Percentiles rank a stretch among this genome's conserved stretches.
phyloP scores from a whole-genome alignment of 2,113 vertebrate species.

The Sula dactylatra region DNA sequence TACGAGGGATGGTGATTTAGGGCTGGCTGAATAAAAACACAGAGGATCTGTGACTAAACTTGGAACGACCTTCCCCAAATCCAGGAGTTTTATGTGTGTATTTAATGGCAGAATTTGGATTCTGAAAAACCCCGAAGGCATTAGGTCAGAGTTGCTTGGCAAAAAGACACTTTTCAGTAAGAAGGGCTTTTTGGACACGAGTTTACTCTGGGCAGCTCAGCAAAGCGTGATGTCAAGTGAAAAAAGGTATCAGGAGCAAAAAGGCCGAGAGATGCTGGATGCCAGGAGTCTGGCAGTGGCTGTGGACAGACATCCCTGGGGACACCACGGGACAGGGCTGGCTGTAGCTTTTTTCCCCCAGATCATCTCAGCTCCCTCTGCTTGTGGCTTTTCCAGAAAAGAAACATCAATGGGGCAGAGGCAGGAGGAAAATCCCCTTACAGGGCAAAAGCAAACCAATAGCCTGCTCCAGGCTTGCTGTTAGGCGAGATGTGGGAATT shows the following conservation, averaged over 20 bases:
- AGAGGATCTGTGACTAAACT: neutral
- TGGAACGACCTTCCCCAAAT: neutral
- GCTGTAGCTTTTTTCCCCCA: neutral
- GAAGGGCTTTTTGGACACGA: neutral
- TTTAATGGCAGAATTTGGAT: neutral
- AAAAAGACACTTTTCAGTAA: neutral
- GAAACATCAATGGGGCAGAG: neutral
- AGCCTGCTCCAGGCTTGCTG: neutral
- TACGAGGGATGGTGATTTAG: neutral
- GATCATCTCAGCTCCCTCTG: neutral
- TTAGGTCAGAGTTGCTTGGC: neutral
- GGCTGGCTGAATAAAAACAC: neutral
- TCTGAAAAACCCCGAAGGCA: fast-evolving
- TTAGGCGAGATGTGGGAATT: neutral
- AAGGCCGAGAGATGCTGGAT: neutral
- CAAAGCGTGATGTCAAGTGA: neutral
- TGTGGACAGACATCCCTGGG: neutral
- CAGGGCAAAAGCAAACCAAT: neutral
- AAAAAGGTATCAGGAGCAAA: neutral
- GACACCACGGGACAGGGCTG: neutral
- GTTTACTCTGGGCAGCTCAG: neutral
- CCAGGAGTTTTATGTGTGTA: fast-evolving
- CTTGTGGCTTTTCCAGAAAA: neutral
- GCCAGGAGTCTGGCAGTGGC: neutral
- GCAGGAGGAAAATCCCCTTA: neutral